Conservation (phyloP, 1,140 invertebrate genomes). For the Halyomorpha halys region DNA sequence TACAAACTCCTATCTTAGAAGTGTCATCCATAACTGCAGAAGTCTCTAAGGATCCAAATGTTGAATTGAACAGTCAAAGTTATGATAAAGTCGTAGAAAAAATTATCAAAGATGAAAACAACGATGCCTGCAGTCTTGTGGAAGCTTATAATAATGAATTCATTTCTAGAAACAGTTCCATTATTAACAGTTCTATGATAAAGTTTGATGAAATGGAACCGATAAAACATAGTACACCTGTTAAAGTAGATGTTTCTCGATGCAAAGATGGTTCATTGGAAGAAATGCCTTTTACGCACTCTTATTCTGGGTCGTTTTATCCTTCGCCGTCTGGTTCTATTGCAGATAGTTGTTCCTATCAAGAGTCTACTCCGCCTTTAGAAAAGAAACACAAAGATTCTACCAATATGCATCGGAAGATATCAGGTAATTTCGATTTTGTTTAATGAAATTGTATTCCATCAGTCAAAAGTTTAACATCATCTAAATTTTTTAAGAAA, state of each 20-base stretch:
- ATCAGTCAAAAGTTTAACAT: no score
- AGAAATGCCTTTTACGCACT: neutral
- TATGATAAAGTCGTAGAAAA: neutral
- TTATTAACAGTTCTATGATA: neutral
- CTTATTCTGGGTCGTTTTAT: neutral
- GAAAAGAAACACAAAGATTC: conserved; percentile 28
- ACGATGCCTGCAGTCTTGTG: neutral
- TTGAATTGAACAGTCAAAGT: neutral
- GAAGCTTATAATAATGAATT: conserved; percentile 1
- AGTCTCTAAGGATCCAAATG: neutral
- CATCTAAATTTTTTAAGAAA: no score
- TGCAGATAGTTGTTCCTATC: conserved; percentile 1
- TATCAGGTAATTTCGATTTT: conserved; percentile 27
- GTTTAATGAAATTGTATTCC: no score
- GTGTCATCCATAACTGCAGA: neutral
- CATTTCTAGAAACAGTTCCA: neutral
- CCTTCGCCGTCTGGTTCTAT: conserved; percentile 7
- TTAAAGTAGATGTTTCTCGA: neutral
- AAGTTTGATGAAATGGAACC: neutral
- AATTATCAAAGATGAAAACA: conserved; percentile 4
- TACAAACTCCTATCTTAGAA: neutral
- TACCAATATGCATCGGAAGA: conserved; percentile 24
- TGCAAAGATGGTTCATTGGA: neutral
- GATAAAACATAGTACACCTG: neutral
- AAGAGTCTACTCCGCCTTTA: conserved; percentile 18